These are phyloP conservation scores for Rhagologus leucostigma DNA, from an alignment of 2,113 vertebrate species.

Conservation along the genomic window DNA sequence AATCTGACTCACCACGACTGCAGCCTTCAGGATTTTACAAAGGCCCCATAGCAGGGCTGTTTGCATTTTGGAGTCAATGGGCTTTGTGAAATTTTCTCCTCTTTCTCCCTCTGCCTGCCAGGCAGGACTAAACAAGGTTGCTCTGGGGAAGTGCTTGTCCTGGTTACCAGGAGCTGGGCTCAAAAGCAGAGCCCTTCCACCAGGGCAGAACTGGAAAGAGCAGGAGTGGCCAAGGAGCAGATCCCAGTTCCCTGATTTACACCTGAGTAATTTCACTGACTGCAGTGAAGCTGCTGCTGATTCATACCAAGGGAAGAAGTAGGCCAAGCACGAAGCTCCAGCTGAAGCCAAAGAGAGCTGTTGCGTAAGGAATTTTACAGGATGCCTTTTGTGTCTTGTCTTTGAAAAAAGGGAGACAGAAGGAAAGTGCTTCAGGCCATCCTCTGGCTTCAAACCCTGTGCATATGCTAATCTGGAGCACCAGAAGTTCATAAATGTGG, in stretches of 20 bases:
- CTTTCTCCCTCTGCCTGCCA: neutral
- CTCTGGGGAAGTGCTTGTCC: neutral
- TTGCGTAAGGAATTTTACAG: neutral
- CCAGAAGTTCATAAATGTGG: neutral
- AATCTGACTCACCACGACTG: neutral
- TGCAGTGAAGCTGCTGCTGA: neutral
- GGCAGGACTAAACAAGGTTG: neutral
- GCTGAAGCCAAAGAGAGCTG: neutral
- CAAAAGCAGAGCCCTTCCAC: neutral
- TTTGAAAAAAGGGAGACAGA: neutral
- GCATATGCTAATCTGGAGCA: neutral
- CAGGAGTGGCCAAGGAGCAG: neutral
- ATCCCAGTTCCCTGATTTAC: neutral
- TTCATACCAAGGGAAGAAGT: neutral
- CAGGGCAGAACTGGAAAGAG: neutral
- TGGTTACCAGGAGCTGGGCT: neutral
- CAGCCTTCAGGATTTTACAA: neutral
- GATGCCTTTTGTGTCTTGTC: neutral
- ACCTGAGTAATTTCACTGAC: neutral
- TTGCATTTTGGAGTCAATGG: neutral
- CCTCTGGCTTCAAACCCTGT: neutral
- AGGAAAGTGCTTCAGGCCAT: neutral
- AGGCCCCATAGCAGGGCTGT: neutral
- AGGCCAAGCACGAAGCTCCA: neutral
- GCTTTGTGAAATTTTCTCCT: neutral